These are phyloP conservation scores for Nebria ingens DNA, from an alignment of 1,140 invertebrate genomes.

Conservation along the genomic window DNA sequence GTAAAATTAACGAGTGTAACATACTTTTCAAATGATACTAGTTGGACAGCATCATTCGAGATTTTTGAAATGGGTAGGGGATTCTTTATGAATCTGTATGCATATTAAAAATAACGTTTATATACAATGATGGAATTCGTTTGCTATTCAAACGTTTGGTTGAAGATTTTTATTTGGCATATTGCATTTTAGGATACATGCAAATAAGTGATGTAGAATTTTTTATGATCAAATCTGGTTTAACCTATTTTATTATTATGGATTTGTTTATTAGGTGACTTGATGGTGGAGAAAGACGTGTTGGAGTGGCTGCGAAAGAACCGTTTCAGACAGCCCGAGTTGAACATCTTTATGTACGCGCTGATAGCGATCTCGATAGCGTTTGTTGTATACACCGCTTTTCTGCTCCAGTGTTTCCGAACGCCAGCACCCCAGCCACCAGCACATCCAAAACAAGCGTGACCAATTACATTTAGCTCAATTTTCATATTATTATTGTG, in stretches of 20 bases:
- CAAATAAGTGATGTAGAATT: too few species aligned
- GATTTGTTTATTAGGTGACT: slow-evolving; percentile 50
- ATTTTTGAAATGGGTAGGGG: too few species aligned
- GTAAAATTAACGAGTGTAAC: too few species aligned
- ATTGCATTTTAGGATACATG: too few species aligned
- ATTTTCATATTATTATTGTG: neutral
- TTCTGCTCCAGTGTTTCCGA: slow-evolving; percentile 82
- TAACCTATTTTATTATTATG: neutral
- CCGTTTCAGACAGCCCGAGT: slow-evolving; percentile 81
- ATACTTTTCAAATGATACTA: too few species aligned
- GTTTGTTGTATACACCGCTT: slow-evolving; percentile 83
- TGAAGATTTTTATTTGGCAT: too few species aligned
- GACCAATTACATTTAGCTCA: neutral
- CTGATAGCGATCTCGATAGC: slow-evolving; percentile 73
- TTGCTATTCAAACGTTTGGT: too few species aligned
- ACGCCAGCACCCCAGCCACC: slow-evolving; percentile 43
- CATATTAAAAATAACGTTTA: too few species aligned
- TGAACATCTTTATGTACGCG: slow-evolving; percentile 92
- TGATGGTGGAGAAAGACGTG: slow-evolving; percentile 77
- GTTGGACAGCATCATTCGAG: too few species aligned
- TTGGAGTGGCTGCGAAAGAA: slow-evolving; percentile 89
- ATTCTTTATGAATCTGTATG: too few species aligned
- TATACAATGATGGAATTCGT: too few species aligned
- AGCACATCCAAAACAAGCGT: slow-evolving; percentile 54
- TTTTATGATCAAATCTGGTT: too few species aligned